Evolutionary conservation across 2,888 invertebrate genomes (phyloP), one percentile per base, ranked within the genome.

Genomic region (Xylota sylvarum): DNA sequence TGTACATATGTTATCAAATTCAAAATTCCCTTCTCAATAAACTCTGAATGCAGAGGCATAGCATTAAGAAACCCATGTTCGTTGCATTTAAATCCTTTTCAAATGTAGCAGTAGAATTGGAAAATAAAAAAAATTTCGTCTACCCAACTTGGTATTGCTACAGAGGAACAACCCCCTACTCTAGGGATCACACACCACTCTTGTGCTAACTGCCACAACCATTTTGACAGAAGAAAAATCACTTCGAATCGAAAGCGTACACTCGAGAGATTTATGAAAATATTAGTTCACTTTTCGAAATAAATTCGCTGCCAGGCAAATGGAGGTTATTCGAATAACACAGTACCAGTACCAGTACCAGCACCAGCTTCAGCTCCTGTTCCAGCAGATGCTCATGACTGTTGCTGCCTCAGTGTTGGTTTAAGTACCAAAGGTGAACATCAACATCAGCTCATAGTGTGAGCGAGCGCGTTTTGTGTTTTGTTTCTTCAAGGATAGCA

Each of bases 261-360:
- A 73, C 83, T 78, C 78, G 58, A 46, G 73, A 84, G 79, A 84
- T 84, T 84, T 84, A 84, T 79, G 79, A 84, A 84, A 84, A 84
- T 84, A 84, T 84, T 84, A 79, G 83, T 79, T 84, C 62, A 69
- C 79, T 83, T 78, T 79, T 78, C 35, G 79, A 78, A 79, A 79
- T 84, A 84, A 84, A 78, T 78, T 83, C 65, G 67, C 83, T 83
- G 72, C 77, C 72, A 83, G 78, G 65, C 58, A 78, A 83, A 78
- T 67, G 67, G 58, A 37, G 69, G 78, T 46, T 78, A 69, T 69
- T 19, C 58, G 56, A 46, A 14, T 43, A 62, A 37, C 40, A 14
- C 65, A 46, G 12, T 27, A 37, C 27, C 2, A 30, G 5, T n/a
- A n/a, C n/a, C n/a, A n/a, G n/a, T n/a, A 35, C n/a, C 30, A 30